phyloP scores from a whole-genome alignment of 2,113 vertebrate species.

The Campylomormyrus tamandua region DNA sequence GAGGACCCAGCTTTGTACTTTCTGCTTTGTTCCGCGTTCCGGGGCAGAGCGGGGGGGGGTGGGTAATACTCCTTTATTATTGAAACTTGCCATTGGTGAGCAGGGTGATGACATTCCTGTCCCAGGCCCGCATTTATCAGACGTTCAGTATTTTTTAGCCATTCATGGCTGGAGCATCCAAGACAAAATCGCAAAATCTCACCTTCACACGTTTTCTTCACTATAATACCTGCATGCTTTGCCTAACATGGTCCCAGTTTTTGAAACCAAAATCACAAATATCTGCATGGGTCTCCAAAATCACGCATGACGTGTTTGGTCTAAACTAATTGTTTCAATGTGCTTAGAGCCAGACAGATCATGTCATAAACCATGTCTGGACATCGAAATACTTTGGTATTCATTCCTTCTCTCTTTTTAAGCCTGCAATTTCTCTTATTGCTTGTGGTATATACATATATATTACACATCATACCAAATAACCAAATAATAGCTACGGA shows the following conservation, averaged over 20 bases:
- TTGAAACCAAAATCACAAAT: not conserved
- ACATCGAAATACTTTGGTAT: not conserved
- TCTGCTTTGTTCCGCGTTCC: slow-evolving; percentile 26
- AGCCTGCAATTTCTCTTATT: not conserved
- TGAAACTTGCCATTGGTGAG: slow-evolving; percentile 30
- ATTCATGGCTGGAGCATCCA: slow-evolving; percentile 11
- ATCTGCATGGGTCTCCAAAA: not conserved
- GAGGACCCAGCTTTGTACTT: not conserved
- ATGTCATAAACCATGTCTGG: not conserved
- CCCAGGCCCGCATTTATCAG: slow-evolving; percentile 8
- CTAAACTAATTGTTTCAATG: not conserved
- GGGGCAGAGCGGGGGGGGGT: not conserved
- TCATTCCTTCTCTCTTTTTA: not conserved
- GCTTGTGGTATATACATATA: not conserved
- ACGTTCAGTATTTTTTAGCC: slow-evolving; percentile 15
- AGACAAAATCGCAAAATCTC: not conserved
- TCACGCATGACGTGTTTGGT: not conserved
- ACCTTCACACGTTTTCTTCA: not conserved
- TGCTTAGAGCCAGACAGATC: not conserved
- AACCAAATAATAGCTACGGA: not conserved
- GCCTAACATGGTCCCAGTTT: not conserved
- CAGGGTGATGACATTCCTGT: slow-evolving; percentile 27
- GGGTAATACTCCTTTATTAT: slow-evolving; percentile 13
- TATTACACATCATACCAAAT: not conserved
- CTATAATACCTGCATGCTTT: not conserved